Conservation (phyloP, 2,113 vertebrate species). For the Tapirus terrestris region DNA sequence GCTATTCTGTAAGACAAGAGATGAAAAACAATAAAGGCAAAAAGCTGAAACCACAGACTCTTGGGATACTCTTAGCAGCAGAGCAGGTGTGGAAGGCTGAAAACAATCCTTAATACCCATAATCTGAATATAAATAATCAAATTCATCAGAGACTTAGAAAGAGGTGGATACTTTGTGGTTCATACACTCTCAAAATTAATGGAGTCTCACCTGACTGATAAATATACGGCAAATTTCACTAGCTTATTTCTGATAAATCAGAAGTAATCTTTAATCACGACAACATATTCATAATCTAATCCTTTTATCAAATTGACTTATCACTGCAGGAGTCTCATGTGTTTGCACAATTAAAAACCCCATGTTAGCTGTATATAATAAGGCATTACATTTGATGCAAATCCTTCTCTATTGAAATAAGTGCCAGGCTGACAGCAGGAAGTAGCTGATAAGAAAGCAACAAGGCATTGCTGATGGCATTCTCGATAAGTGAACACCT, state of each 20-base stretch:
- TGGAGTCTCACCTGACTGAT: constrained; percentile 68
- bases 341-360: constrained; percentile 92
- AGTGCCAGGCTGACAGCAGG: constrained; percentile 89
- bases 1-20: neutral
- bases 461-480: constrained; percentile 90
- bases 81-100: neutral
- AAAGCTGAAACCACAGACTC: constrained; percentile 40
- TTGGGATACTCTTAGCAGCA: neutral
- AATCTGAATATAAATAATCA: constrained; percentile 66
- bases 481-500: constrained; percentile 87
- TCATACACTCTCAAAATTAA: constrained; percentile 61
- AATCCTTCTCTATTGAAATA: constrained; percentile 91
- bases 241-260: constrained; percentile 70
- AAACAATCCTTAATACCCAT: constrained; percentile 1
- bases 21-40: constrained; percentile 15
- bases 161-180: constrained; percentile 51
- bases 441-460: constrained; percentile 89
- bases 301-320: constrained; percentile 92
- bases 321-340: constrained; percentile 89
- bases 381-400: constrained; percentile 89
- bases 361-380: constrained; percentile 84
- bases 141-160: constrained; percentile 41
- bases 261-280: constrained; percentile 87
- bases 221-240: constrained; percentile 71
- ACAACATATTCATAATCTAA: constrained; percentile 90